phyloP scores from a whole-genome alignment of 2,888 invertebrate genomes.

The Empis stercorea region DNA sequence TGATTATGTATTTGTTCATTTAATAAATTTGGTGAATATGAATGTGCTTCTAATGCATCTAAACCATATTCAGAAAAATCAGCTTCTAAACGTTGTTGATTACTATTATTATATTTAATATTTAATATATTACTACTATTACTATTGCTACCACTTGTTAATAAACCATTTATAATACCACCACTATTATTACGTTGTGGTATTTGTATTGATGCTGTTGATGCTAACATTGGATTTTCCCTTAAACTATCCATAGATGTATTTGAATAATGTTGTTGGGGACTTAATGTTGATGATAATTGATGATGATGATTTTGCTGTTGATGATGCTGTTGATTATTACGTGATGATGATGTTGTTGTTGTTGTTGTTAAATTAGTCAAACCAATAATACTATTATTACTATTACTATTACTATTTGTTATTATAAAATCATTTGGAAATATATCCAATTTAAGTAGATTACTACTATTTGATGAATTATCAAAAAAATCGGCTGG shows the following conservation, averaged over 20 bases:
- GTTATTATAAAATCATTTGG: constrained; percentile 18
- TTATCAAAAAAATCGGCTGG: constrained; percentile 35
- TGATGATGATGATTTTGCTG: constrained; percentile 10
- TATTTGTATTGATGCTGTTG: constrained; percentile 51
- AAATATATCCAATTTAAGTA: constrained; percentile 31
- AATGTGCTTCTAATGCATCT: constrained; percentile 31
- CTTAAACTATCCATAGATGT: constrained; percentile 14
- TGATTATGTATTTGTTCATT: constrained; percentile 25
- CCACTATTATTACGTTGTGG: constrained; percentile 39
- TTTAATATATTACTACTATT: constrained; percentile 22
- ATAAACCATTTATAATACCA: constrained; percentile 17
- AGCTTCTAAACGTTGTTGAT: constrained; percentile 17
- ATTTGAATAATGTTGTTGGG: constrained; percentile 19
- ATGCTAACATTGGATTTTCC: constrained; percentile 23
- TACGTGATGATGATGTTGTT: constrained; percentile 14
- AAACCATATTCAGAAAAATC: constrained; percentile 33
- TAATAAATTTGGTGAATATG: constrained; percentile 31
- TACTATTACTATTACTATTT: constrained; percentile 17
- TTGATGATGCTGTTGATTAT: constrained; percentile 10
- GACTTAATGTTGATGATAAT: constrained; percentile 24
- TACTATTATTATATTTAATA: constrained; percentile 11
- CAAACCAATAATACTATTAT: background rate
- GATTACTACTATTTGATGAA: constrained; percentile 33
- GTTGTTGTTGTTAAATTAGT: constrained; percentile 3
- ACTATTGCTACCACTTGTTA: constrained; percentile 21